A percentile compares a stretch with the other conserved stretches of the same genome.
These are phyloP conservation scores for Malacoctenus gilli DNA, from an alignment of 2,797 vertebrate species.

Conservation along the genomic window DNA sequence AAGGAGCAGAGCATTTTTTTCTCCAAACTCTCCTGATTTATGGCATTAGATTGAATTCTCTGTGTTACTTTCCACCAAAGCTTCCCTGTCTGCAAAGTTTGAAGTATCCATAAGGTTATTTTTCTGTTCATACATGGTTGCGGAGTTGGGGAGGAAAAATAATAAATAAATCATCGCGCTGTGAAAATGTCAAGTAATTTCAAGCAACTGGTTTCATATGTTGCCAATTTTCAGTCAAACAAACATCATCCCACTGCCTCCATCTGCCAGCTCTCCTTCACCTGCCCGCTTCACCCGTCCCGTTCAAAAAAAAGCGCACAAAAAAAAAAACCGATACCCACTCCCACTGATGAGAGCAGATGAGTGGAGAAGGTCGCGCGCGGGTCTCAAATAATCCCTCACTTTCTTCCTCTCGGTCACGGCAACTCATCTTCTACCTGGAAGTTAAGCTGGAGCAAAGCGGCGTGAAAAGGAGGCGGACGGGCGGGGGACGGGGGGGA, in stretches of 20 bases:
- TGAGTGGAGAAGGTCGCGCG: slow-evolving; percentile 40
- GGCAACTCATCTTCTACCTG: slow-evolving; percentile 27
- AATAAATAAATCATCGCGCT: neutral
- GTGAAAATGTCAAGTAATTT: neutral
- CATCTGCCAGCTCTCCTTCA: slow-evolving; percentile 44
- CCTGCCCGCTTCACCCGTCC: slow-evolving; percentile 32
- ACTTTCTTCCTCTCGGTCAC: slow-evolving; percentile 23
- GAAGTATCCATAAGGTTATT: no score
- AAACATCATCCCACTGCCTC: slow-evolving; percentile 40
- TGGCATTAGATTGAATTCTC: no score
- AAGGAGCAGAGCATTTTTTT: no score
- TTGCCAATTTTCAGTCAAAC: slow-evolving; percentile 19
- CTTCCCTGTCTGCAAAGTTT: no score
- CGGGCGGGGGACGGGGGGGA: slow-evolving; percentile 3
- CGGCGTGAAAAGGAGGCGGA: neutral
- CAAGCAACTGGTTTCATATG: no score
- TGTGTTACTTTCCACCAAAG: no score
- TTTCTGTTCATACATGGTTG: no score
- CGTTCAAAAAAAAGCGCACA: slow-evolving; percentile 10
- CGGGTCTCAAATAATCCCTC: slow-evolving; percentile 26
- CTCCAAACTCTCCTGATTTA: no score
- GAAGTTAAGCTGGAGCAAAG: slow-evolving; percentile 9
- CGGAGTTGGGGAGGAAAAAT: no score
- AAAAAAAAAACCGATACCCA: slow-evolving; percentile 21
- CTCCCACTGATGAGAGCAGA: slow-evolving; percentile 42